Conservation (phyloP, 2,113 vertebrate species). For the Oplegnathus fasciatus region DNA sequence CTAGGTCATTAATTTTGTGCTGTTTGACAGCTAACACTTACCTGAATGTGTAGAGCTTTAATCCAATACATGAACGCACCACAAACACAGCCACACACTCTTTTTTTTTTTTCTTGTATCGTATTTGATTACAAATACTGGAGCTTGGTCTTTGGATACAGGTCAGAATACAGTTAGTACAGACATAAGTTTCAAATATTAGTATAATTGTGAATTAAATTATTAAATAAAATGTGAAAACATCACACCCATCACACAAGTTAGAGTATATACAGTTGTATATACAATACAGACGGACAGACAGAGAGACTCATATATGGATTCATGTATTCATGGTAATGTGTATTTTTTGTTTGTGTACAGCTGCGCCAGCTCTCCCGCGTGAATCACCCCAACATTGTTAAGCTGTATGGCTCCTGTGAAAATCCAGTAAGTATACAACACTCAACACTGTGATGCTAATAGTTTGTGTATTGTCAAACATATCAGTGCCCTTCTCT, state of each 20-base stretch:
- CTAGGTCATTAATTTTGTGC: no score
- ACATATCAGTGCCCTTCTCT: neutral
- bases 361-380: conserved; percentile 94
- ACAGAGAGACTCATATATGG: neutral
- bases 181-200: neutral
- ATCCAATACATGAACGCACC: no score
- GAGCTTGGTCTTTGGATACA: neutral
- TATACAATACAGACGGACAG: neutral
- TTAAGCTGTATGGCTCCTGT: conserved; percentile 96
- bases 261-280: neutral
- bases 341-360: neutral
- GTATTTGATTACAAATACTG: neutral
- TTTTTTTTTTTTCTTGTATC: no score
- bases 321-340: neutral
- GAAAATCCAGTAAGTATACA: conserved; percentile 91
- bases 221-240: no score
- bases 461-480: neutral
- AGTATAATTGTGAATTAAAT: no score
- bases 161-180: neutral
- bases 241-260: neutral
- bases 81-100: no score
- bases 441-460: neutral
- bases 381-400: conserved; percentile 96
- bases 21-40: no score
- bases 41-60: no score